These are phyloP conservation scores for Bathynomus jamesi DNA, from an alignment of 1,140 invertebrate species.

Conservation along the genomic window DNA sequence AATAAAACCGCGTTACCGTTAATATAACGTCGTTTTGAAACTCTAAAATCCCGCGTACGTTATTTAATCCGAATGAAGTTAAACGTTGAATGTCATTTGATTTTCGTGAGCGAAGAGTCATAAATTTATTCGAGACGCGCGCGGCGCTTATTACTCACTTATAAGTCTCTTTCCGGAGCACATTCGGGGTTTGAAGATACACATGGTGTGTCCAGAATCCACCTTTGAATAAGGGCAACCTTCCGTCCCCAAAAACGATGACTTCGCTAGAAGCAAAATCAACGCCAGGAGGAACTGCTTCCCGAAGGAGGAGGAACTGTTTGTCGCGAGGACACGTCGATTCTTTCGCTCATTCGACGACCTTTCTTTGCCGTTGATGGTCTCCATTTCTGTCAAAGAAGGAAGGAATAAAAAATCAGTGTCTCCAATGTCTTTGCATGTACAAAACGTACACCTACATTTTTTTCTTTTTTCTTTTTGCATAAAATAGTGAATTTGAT, in stretches of 20 bases:
- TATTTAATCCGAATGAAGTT: background rate
- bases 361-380: no score
- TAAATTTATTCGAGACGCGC: background rate
- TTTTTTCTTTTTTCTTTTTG: no score
- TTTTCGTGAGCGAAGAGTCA: background rate
- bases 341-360: no score
- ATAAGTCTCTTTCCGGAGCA: constrained; percentile 34
- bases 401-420: no score
- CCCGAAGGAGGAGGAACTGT: no score
- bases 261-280: background rate
- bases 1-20: background rate
- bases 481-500: no score
- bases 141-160: constrained; percentile 22
- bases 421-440: no score
- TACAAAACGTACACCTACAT: no score
- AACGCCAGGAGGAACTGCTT: background rate
- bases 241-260: background rate
- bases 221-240: constrained; percentile 1
- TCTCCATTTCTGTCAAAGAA: no score
- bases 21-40: background rate
- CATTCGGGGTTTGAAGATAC: constrained; percentile 22
- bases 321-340: no score
- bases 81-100: background rate
- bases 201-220: constrained; percentile 35
- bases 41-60: background rate